Evolutionary conservation across 2,888 invertebrate genomes (phyloP), one percentile per base, ranked within the genome.

Genomic region (Brachylomia viminalis): DNA sequence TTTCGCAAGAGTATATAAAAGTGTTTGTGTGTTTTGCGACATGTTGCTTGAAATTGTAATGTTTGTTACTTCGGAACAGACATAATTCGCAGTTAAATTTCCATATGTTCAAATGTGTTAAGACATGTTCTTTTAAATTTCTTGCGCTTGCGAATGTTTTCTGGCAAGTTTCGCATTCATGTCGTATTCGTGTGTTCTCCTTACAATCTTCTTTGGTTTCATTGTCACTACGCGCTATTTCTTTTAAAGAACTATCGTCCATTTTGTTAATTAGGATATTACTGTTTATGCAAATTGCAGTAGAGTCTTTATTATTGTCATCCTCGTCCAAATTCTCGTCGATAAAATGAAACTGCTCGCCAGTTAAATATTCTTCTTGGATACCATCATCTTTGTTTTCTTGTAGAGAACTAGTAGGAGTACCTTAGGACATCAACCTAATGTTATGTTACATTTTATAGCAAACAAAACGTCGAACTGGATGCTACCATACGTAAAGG

Each of bases 1-100:
- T 54, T 10, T 42, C 49, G 27, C 78, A 79, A 52, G 61, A 47
- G 62, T 38, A 79, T 67, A 56, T 17, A 42, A 23, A 79, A 0
- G 65, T 75, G 1, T 79, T 81, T 3, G 78, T 81, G 17, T 79
- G 78, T 42, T 74, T 20, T 0, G 82, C 74, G 5, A 79, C 17
- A 6, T 79, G 78, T 27, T 3, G 30, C 1, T 17, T 67, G 0
- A 45, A 81, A 0, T 5, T 4, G 13, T 30, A 66, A 0, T 2
- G 15, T 17, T 6, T 52, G 15, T 81, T 81, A n/a, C 17, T 75
- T 33, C 8, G 75, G n/a, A 33, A 79, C 0, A 10, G 0, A 23
- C 78, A 79, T n/a, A 27, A 33, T 7, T 77, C 52, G 33, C 79
- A 79, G 0, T 42, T 30, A 33, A 30, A 79, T 54, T 69, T 79